These are phyloP conservation scores for Indri indri DNA, from an alignment of 2,113 vertebrate species.

Conservation along the genomic window DNA sequence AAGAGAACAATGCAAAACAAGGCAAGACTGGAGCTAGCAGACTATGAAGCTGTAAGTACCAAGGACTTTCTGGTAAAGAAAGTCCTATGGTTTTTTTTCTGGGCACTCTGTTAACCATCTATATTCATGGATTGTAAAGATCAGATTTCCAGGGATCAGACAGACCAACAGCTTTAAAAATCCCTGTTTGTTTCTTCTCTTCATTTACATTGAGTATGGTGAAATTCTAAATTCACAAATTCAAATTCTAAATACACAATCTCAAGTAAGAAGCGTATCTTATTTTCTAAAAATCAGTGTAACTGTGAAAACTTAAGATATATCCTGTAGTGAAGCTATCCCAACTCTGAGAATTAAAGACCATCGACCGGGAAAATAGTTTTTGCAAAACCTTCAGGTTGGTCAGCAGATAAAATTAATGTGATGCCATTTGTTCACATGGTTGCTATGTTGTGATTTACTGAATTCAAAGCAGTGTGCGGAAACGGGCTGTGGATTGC, in stretches of 20 bases:
- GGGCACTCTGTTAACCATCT: neutral
- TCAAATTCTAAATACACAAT: neutral
- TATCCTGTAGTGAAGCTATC: neutral
- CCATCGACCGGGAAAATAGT: neutral
- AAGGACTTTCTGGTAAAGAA: neutral
- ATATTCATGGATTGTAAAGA: neutral
- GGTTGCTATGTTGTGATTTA: neutral
- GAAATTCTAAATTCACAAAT: neutral
- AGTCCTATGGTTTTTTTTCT: neutral
- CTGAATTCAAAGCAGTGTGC: neutral
- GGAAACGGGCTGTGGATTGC: neutral
- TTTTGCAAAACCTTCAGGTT: neutral
- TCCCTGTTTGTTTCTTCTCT: neutral
- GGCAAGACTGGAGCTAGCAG: constrained; percentile 96
- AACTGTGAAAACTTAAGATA: neutral
- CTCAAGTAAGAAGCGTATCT: neutral
- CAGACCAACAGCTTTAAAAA: neutral
- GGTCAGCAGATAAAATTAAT: neutral
- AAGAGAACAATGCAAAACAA: constrained; percentile 99
- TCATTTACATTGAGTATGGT: neutral
- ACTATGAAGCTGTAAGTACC: constrained; percentile 97
- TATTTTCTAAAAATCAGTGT: neutral
- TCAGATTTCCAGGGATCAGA: neutral
- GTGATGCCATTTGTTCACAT: neutral
- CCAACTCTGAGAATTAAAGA: neutral